Base-by-base conservation (phyloP, 2,113 vertebrate species). In the Erpornis zantholeuca region DNA sequence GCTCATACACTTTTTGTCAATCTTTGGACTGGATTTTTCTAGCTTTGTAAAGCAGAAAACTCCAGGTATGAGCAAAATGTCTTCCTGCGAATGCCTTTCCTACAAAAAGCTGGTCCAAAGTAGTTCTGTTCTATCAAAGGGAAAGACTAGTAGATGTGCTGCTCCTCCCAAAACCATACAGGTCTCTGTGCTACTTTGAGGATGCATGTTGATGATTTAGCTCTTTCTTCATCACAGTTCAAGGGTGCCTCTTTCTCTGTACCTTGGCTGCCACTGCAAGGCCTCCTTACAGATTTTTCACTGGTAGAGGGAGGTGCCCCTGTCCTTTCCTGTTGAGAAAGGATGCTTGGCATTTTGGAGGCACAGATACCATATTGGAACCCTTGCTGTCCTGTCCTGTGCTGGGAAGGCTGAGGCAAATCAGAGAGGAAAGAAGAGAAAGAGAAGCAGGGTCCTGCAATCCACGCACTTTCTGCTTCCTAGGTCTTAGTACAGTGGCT, bases 281-380 rank as follows among this genome's bases (percentile, higher is more conserved):
- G 31, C 9, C 44, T 1, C 3, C 36, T 68, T 36, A 31, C 28
- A 56, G 28, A n/a, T 64, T 15, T 69, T 28, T 11, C 21, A 47
- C 12, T 0, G 0, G 15, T 0, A 49, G 19, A 40, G 38, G 33
- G 54, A 71, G 56, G 33, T 40, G n/a, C 12, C 8, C 28, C 31
- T 65, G 42, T 69, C 50, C 27, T 25, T 47, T 28, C n/a, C 16
- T 56, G 6, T 47, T 86, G 22, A 40, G 28, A 88, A 82, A 47
- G 27, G 10, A 8, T 50, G 20, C 35, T 79, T 9, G 12, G 50
- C 21, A 29, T n/a, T 54, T 45, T 33, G 13, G 35, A 65, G 49
- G 13, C 38, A 40, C 63, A 57, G 64, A 23, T 15, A 14, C 11
- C 5, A 2, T 13, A 29, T 11, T 71, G 49, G 28, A 80, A 21